Conservation (phyloP, 2,113 vertebrate species). For the Fulmarus glacialis region DNA sequence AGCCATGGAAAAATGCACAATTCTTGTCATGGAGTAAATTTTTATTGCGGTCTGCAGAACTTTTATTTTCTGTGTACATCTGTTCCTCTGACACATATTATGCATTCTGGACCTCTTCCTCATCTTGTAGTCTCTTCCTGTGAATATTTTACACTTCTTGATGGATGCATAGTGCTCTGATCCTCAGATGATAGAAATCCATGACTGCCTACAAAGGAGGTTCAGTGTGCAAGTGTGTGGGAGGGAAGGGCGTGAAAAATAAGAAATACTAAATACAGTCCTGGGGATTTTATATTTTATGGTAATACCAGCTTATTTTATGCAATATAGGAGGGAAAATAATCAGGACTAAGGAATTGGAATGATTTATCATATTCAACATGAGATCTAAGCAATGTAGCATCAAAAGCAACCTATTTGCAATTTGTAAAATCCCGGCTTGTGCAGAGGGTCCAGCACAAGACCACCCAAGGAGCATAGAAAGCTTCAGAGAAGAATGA, state of each 20-base stretch:
- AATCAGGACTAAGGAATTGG: not conserved
- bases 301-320: constrained; percentile 22
- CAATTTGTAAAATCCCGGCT: not conserved
- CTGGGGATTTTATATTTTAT: constrained; percentile 40
- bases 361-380: not conserved
- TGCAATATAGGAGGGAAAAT: not conserved
- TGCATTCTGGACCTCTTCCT: constrained; percentile 27
- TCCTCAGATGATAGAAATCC: constrained; percentile 32
- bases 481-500: not conserved
- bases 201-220: constrained; percentile 2
- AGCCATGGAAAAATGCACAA: constrained; percentile 60
- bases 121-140: constrained; percentile 38
- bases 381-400: not conserved
- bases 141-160: constrained; percentile 26
- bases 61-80: constrained; percentile 62
- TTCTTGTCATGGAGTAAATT: constrained; percentile 51
- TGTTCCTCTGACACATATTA: constrained; percentile 17
- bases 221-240: not conserved
- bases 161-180: constrained; percentile 17
- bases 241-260: not conserved
- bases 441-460: not conserved
- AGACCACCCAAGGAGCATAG: not conserved
- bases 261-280: constrained; percentile 7
- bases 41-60: constrained; percentile 56
- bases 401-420: not conserved